Evolutionary conservation across 2,797 vertebrate genomes (phyloP), one percentile per base, ranked within the genome.

Genomic region (Thalassophryne amazonica): DNA sequence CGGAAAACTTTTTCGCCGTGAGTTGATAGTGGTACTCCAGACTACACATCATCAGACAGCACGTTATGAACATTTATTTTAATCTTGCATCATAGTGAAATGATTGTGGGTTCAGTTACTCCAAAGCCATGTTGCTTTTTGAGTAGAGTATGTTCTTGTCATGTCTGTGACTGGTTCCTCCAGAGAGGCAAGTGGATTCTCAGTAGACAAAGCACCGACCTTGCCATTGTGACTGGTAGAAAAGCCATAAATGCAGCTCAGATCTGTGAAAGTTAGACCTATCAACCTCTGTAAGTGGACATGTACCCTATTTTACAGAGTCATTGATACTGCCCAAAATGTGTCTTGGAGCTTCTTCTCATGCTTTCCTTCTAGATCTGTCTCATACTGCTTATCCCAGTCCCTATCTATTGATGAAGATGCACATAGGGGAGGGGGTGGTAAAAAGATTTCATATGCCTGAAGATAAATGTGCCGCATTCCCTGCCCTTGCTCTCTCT

Each of bases 391-490:
- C 47, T 62, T 47, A 69, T 73, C 69, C 74, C 47, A 39, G 38
- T 27, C 59, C 51, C 68, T 69, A 59, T 18, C 57, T 22, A 51
- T 47, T 61, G 51, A 80, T 77, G 69, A 78, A 79, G 66, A 71
- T 80, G 80, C 74, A 58, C 49, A 77, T 76, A 30, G 3, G 8
- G 12, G n/a, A 5, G 35, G 13, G 31, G 29, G 22, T 47, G 24
- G 64, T 19, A 62, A 46, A 52, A 65, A 62, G 61, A 74, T 83
- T 84, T 83, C 69, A 70, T 65, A 76, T 56, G 49, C 35, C 55
- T 60, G 54, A 61, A 68, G 57, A 70, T 79, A 70, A 67, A 77
- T 83, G 58, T 63, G 22, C 59, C 45, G 65, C 27, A 8, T 69
- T 71, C 74, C 60, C 43, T 38, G 43, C 53, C 58, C 39, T 59